Conservation (phyloP, 2,797 vertebrate species). For the Alfaro cultratus region DNA sequence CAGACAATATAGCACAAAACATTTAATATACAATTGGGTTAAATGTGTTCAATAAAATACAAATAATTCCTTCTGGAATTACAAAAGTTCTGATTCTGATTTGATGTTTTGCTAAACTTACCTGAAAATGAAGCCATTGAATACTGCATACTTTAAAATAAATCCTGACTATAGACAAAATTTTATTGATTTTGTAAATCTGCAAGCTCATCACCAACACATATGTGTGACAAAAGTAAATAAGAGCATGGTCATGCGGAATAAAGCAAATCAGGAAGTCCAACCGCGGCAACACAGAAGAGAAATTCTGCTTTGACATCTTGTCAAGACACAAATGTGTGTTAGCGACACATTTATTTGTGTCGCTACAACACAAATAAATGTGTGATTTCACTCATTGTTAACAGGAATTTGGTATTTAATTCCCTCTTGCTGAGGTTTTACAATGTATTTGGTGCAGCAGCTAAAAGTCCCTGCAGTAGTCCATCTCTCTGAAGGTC, state of each 20-base stretch:
- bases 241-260: not conserved
- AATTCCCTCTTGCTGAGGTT: not conserved
- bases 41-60: not conserved
- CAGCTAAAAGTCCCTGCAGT: not conserved
- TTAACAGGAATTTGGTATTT: not conserved
- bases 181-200: not conserved
- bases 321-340: not conserved
- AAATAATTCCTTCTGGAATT: not conserved
- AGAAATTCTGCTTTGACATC: slow-evolving; percentile 20
- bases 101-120: not conserved
- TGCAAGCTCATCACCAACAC: not conserved
- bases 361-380: not conserved
- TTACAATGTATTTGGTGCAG: slow-evolving; percentile 5
- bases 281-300: slow-evolving; percentile 36
- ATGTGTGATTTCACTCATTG: not conserved
- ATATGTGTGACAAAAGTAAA: slow-evolving; percentile 5
- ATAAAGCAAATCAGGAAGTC: slow-evolving; percentile 48
- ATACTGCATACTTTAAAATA: not conserved
- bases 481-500: slow-evolving; percentile 9
- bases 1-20: slow-evolving; percentile 11
- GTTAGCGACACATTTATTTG: no score
- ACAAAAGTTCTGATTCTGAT: not conserved
- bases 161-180: not conserved
- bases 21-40: slow-evolving; percentile 2
- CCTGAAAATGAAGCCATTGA: not conserved